Evolutionary conservation across 1,140 invertebrate genomes (phyloP).

Genomic region (Drosophila oshimai): DNA sequence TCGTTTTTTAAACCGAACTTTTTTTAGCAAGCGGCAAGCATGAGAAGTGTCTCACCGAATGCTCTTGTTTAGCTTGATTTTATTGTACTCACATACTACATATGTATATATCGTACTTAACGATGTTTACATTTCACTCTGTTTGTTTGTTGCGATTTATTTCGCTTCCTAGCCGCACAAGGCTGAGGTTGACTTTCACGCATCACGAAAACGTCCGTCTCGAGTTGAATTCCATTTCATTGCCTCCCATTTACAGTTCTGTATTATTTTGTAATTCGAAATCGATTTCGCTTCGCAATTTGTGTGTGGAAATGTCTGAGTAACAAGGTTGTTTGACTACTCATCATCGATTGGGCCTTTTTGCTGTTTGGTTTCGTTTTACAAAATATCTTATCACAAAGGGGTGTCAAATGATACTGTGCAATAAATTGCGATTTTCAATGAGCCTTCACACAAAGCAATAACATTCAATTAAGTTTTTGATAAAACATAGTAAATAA

Average conservation of each 20-base stretch:
- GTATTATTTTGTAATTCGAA: slow-evolving; percentile 58
- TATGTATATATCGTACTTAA: slow-evolving; percentile 19
- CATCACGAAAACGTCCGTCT: slow-evolving; percentile 41
- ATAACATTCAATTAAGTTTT: background rate
- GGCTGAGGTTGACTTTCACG: slow-evolving; percentile 65
- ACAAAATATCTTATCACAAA: slow-evolving; percentile 51
- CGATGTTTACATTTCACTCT: slow-evolving; percentile 60
- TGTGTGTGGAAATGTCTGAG: slow-evolving; percentile 18
- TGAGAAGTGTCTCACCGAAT: slow-evolving; percentile 60
- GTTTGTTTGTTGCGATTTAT: slow-evolving; percentile 47
- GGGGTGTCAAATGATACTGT: background rate
- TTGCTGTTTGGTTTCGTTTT: slow-evolving; percentile 22
- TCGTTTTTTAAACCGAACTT: slow-evolving; percentile 15
- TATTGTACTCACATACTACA: slow-evolving; percentile 8
- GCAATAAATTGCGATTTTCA: background rate
- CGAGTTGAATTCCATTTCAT: slow-evolving; percentile 25
- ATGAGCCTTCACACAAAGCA: background rate
- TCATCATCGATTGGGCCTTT: slow-evolving; percentile 11
- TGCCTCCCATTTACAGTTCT: slow-evolving; percentile 65
- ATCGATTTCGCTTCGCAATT: slow-evolving; percentile 60
- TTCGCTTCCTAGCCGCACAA: slow-evolving; percentile 58
- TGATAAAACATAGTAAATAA: too few species aligned
- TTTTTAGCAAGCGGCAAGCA: slow-evolving; percentile 29
- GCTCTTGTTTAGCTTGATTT: slow-evolving; percentile 33
- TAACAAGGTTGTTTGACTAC: slow-evolving; percentile 43